Evolutionary conservation across 2,888 invertebrate species (phyloP).

Genomic region (Latrodectus hesperus): DNA sequence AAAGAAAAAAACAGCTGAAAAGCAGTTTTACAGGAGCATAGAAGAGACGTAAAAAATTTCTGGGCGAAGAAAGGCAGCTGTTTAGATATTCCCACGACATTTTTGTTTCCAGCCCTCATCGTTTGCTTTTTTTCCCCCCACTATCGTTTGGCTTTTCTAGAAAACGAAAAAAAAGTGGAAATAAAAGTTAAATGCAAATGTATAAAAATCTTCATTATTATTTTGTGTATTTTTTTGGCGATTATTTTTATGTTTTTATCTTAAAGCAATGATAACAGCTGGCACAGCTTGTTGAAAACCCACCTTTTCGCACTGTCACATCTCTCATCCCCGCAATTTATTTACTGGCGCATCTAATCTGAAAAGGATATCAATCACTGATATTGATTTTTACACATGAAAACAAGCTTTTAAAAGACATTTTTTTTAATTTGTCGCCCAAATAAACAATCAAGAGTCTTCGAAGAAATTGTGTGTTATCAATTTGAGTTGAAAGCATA

Average conservation of each 20-base stretch:
- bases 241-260: not conserved
- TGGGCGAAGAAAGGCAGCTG: slow-evolving; percentile 49
- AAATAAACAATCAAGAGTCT: too few relatives aligned
- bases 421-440: not conserved
- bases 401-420: slow-evolving; percentile 18
- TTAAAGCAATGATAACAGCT: slow-evolving; percentile 21
- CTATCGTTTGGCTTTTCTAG: not conserved
- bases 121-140: slow-evolving; percentile 13
- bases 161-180: not conserved
- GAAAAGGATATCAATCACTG: not conserved
- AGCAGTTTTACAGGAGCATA: slow-evolving; percentile 18
- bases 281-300: not conserved
- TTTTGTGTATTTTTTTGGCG: not conserved
- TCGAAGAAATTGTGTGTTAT: too few relatives aligned
- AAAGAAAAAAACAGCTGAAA: slow-evolving; percentile 13
- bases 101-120: slow-evolving; percentile 26
- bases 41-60: slow-evolving; percentile 32
- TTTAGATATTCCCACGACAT: slow-evolving; percentile 49
- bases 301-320: not conserved
- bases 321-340: not conserved
- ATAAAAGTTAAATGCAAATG: slow-evolving; percentile 15
- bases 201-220: slow-evolving; percentile 17
- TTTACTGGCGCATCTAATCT: slow-evolving; percentile 3
- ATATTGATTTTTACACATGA: slow-evolving; percentile 18
- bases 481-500: too few relatives aligned